phyloP scores from a whole-genome alignment of 2,888 invertebrate genomes.

The Cryptosula pallasiana region DNA sequence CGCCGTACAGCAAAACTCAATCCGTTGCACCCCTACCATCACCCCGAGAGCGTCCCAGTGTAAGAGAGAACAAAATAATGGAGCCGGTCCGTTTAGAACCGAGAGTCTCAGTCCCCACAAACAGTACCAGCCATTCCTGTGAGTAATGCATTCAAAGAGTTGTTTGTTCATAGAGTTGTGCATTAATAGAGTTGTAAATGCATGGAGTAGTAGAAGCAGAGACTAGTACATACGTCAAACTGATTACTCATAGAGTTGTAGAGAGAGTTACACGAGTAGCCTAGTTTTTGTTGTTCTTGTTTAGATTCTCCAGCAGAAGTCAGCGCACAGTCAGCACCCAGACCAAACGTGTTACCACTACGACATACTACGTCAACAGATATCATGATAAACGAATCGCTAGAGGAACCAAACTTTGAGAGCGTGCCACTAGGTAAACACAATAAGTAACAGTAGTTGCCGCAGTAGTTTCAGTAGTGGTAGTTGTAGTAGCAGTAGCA shows the following conservation, averaged over 20 bases:
- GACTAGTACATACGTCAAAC: too few species aligned
- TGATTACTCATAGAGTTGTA: neutral
- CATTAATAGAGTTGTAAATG: too few species aligned
- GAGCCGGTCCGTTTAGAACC: neutral
- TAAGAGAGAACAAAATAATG: neutral
- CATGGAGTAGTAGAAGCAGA: too few species aligned
- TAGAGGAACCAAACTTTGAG: conserved; percentile 14
- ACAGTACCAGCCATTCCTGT: conserved; percentile 18
- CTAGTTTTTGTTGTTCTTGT: neutral
- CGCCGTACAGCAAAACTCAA: neutral
- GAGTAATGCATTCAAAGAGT: neutral
- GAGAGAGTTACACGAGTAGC: neutral
- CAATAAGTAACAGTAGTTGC: too few species aligned
- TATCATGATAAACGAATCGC: conserved; percentile 6
- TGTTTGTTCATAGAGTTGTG: too few species aligned
- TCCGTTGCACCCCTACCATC: neutral
- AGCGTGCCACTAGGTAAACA: neutral
- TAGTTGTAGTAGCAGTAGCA: too few species aligned
- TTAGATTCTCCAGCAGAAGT: neutral
- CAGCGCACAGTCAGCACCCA: conserved; percentile 20
- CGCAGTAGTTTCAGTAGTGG: too few species aligned
- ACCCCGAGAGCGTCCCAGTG: neutral
- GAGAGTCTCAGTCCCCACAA: conserved; percentile 20
- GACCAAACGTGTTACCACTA: conserved; percentile 22
- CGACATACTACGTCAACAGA: conserved; percentile 21